Conservation (phyloP, 2,888 invertebrate species). For the Cremastobaeus sp. region DNA sequence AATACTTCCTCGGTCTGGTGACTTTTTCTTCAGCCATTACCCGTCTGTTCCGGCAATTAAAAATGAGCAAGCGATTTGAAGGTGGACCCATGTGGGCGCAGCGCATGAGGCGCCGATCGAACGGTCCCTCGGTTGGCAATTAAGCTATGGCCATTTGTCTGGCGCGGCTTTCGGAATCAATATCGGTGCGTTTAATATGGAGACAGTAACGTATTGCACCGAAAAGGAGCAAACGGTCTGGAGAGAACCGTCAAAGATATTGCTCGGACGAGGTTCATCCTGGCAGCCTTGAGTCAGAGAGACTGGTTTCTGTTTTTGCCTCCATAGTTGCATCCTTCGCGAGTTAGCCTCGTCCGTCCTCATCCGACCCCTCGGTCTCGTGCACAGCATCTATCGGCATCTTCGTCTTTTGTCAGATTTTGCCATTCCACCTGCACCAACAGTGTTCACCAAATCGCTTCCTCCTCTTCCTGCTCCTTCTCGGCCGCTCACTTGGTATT, state of each 20-base stretch:
- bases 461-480: slow-evolving; percentile 43
- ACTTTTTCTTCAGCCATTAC: too few species aligned
- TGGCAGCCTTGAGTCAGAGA: slow-evolving; percentile 78
- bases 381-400: slow-evolving; percentile 60
- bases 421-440: slow-evolving; percentile 53
- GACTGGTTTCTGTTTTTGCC: slow-evolving; percentile 78
- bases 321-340: slow-evolving; percentile 76
- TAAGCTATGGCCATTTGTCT: slow-evolving; percentile 48
- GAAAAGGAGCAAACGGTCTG: slow-evolving; percentile 56
- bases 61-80: slow-evolving; percentile 10
- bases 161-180: slow-evolving; percentile 45
- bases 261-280: slow-evolving; percentile 49
- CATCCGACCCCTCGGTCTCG: slow-evolving; percentile 67
- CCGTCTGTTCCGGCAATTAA: too few species aligned
- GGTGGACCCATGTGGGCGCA: too few species aligned
- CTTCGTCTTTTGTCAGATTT: slow-evolving; percentile 55
- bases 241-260: slow-evolving; percentile 51
- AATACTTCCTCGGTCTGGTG: too few species aligned
- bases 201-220: slow-evolving; percentile 57
- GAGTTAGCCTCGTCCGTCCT: slow-evolving; percentile 73
- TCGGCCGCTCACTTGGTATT: slow-evolving; percentile 20
- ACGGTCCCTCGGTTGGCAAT: slow-evolving; percentile 40
- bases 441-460: slow-evolving; percentile 49
- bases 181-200: slow-evolving; percentile 56
- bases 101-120: not conserved